Evolutionary conservation across 1,140 invertebrate genomes (phyloP), one percentile per base, ranked within the genome.

Genomic region (Drosophila chauvacae): DNA sequence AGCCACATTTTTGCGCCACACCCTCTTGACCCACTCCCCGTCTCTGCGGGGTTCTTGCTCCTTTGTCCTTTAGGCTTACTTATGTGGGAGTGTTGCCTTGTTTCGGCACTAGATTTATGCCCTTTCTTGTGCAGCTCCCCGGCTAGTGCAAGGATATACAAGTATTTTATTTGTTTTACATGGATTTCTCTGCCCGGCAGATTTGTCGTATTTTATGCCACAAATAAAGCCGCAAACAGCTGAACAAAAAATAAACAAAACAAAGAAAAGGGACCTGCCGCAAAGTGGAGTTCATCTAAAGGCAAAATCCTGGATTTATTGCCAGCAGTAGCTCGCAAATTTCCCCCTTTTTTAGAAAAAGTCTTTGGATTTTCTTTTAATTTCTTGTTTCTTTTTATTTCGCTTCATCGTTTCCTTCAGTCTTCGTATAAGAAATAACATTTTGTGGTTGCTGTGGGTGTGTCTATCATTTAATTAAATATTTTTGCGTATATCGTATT

Each of bases 361-460:
- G 64, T 53, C 28, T 10, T 2, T 37, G 14, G 53, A 16, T 23
- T 56, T 56, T 7, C 53, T 68, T 77, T 72, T 69, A 76, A 81
- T 78, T 72, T 77, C 77, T 74, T 81, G 65, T 91, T 81, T 74
- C 55, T 77, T 80, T 87, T 81, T 80, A 78, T 81, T 84, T 74
- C 69, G 62, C 87, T 72, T 88, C 91, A 91, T 90, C 88, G 20
- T 81, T 78, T 84, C 71, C 81, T 83, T 92, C 91, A 92, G 91
- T 92, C 91, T 92, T 91, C 91, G 91, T 92, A 92, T 92, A 92
- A 91, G 91, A 92, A 92, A 92, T 92, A 92, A 92, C 91, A 92
- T 92, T 91, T 91, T 66, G 59, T 66, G 72, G 48, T 90, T 85
- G 51, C 58, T 72, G 66, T 88, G 64, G 65, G 51, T 82, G 70